Base-by-base conservation (phyloP, 2,113 vertebrate genomes). In the Passer montanus region DNA sequence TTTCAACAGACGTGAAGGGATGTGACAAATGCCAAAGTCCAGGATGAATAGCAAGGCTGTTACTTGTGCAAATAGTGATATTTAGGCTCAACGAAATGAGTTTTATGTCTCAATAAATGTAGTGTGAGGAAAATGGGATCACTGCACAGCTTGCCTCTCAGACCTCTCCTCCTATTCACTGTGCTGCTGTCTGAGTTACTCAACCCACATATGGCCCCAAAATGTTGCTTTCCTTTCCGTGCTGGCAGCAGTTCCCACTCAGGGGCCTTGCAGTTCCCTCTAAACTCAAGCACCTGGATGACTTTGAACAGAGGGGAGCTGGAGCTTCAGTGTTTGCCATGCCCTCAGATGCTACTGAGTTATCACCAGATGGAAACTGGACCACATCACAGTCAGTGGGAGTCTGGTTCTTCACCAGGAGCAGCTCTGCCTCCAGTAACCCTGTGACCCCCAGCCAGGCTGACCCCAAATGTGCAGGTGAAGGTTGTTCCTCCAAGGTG, bases 21-120 rank as follows among this genome's bases (percentile, higher is more conserved):
- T 10, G 2, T 73, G 90, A 76, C 59, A 80, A 89, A 84, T 72
- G 66, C 50, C 67, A 62, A 79, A 94, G 83, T 27, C 10, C 41
- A n/a, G 37, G 64, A 53, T 69, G 94, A 90, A 63, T 47, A 62
- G 56, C 35, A 12, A 85, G 89, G 33, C 41, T 78, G n/a, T 49
- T 87, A 24, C 58, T 94, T 91, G 30, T 94, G 41, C 87, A 90
- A 89, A 92, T 77, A 90, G 24, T 79, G 81, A 28, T 84, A 82
- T 87, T 84, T 68, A 46, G n/a, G 9, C 43, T 47, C 66, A 28
- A 21, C 17, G 7, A 50, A 95, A 72, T 77, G 23, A 10, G 20
- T 52, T 55, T 94, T 89, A n/a, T 79, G 27, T 83, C 53, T 10
- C 53, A 80, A 21, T 89, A 86, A 72, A 74, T 63, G 66, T 60